Evolutionary conservation across 2,113 vertebrate species (phyloP).

Genomic region (Isurus oxyrinchus): DNA sequence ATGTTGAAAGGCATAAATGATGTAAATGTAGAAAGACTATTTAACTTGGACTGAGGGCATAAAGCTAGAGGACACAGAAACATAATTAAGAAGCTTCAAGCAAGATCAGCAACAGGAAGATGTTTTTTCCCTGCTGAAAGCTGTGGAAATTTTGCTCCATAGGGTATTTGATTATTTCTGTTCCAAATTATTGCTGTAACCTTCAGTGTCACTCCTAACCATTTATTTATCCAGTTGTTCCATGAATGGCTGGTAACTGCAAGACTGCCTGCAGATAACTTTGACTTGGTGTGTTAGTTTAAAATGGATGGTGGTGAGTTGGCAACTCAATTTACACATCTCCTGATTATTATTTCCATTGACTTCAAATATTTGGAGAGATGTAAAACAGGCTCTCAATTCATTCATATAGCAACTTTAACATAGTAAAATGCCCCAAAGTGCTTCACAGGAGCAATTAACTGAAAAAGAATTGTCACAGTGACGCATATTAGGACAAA

Average conservation of each 20-base stretch:
- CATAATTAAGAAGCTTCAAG: constrained; percentile 10
- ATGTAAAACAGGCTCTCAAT: not conserved
- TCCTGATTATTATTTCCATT: not conserved
- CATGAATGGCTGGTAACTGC: not conserved
- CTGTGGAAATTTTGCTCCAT: not conserved
- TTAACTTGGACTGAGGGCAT: not conserved
- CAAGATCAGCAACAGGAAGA: not conserved
- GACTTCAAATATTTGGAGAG: not conserved
- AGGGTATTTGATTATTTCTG: not conserved
- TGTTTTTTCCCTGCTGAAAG: not conserved
- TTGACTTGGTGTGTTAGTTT: not conserved
- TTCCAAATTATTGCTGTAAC: not conserved
- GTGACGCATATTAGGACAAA: not conserved
- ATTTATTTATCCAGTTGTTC: not conserved
- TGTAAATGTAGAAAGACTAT: not conserved
- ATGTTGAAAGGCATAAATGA: not conserved
- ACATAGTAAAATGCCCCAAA: not conserved
- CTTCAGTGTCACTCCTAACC: constrained; percentile 5
- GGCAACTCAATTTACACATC: not conserved
- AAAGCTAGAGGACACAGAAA: not conserved
- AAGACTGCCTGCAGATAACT: not conserved
- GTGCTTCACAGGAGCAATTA: not conserved
- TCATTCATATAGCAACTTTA: not conserved
- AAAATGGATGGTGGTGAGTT: not conserved
- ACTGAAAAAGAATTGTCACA: not conserved